Evolutionary conservation across 92 coral and sea anemone genomes (phyloP).

Genomic region (Siderastrea siderea): DNA sequence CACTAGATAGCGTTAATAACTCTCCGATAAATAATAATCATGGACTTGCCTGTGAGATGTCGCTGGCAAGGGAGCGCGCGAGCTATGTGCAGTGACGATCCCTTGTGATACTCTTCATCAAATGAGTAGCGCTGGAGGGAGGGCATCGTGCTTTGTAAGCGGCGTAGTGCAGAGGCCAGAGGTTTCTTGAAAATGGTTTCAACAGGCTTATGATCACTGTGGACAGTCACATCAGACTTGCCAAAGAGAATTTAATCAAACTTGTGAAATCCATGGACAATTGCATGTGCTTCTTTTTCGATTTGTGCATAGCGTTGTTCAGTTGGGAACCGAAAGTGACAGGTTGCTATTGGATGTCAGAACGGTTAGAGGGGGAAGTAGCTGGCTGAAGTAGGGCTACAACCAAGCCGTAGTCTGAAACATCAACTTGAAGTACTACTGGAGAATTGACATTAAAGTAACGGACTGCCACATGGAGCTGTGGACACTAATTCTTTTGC

Average conservation of each 20-base stretch:
- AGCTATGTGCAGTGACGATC: conserved; percentile 56
- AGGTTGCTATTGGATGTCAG: conserved; percentile 56
- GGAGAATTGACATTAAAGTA: conserved; percentile 53
- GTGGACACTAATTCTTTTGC: conserved; percentile 70
- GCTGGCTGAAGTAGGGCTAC: conserved; percentile 64
- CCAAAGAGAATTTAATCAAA: conserved; percentile 72
- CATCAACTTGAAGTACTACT: conserved; percentile 68
- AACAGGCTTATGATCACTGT: conserved; percentile 65
- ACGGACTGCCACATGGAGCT: conserved; percentile 67
- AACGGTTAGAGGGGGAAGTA: background rate
- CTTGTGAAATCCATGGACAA: conserved; percentile 48
- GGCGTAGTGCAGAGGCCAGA: conserved; percentile 60
- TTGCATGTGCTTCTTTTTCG: conserved; percentile 39
- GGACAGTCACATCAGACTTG: conserved; percentile 65
- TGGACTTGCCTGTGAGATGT: conserved; percentile 44
- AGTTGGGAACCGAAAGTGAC: conserved; percentile 67
- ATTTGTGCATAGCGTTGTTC: conserved; percentile 70
- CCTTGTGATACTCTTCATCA: conserved; percentile 35
- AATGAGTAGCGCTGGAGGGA: too few species aligned
- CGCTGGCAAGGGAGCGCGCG: conserved; percentile 50
- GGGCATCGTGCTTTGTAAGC: conserved; percentile 72
- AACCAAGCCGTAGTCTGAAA: conserved; percentile 58
- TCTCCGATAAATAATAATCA: background rate
- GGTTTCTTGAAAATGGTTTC: conserved; percentile 58
- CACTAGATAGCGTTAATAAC: too few species aligned